These are phyloP conservation scores for Rhyzopertha dominica DNA, from an alignment of 1,140 invertebrate species.

Conservation along the genomic window DNA sequence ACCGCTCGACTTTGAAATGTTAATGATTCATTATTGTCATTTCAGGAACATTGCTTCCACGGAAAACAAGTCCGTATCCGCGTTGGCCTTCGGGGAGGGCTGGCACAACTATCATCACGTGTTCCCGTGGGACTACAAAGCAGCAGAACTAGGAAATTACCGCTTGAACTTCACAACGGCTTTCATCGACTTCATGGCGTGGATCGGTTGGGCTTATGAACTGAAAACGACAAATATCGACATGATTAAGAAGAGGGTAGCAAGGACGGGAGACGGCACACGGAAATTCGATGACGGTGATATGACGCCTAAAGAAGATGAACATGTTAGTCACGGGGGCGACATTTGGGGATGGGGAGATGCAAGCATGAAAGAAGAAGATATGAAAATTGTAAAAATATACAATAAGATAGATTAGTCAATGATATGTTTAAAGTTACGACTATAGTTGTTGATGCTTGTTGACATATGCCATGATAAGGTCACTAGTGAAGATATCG, in stretches of 20 bases:
- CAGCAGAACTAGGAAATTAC: constrained; percentile 59
- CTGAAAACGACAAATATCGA: constrained; percentile 66
- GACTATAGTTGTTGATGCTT: no score
- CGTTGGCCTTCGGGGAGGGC: constrained; percentile 59
- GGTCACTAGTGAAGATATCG: no score
- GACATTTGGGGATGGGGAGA: constrained; percentile 54
- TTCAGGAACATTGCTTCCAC: constrained; percentile 30
- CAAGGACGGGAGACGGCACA: constrained; percentile 64
- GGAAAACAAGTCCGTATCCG: constrained; percentile 63
- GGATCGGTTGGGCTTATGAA: constrained; percentile 68
- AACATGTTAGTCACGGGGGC: constrained; percentile 23
- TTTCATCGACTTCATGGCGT: constrained; percentile 75
- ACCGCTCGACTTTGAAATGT: no score
- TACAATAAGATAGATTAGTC: no score
- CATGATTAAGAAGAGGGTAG: constrained; percentile 56
- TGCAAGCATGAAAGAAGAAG: constrained; percentile 43
- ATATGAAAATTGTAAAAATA: constrained; percentile 26
- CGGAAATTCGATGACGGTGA: constrained; percentile 47
- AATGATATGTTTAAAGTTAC: no score
- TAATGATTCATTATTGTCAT: no score
- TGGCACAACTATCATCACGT: constrained; percentile 93
- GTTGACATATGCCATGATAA: no score
- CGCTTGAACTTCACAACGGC: constrained; percentile 72
- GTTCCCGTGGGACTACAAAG: constrained; percentile 74
- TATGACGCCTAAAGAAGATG: constrained; percentile 46